Evolutionary conservation across 1,140 invertebrate genomes (phyloP).

Genomic region (Trichomalopsis sarcophagae): DNA sequence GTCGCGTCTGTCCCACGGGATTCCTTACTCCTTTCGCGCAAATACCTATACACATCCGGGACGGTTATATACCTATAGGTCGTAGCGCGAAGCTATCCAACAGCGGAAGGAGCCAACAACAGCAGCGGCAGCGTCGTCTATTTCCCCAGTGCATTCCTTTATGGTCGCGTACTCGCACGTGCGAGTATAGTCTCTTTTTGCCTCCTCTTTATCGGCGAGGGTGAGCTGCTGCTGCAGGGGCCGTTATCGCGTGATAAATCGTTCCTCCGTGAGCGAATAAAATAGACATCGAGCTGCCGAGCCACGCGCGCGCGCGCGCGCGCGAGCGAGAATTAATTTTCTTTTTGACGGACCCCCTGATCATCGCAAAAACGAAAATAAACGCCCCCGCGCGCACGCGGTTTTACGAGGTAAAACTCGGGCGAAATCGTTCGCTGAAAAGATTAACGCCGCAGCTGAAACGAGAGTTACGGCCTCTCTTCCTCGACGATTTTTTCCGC

Average conservation of each 20-base stretch:
- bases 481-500: neutral
- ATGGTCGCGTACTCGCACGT: constrained; percentile 27
- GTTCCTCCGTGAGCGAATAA: constrained; percentile 29
- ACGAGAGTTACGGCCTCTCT: neutral
- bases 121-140: constrained; percentile 51
- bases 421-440: constrained; percentile 26
- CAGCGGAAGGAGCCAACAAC: neutral
- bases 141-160: constrained; percentile 59
- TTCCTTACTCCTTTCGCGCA: neutral
- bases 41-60: neutral
- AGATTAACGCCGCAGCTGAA: constrained; percentile 35
- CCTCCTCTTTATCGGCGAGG: constrained; percentile 22
- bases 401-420: constrained; percentile 17
- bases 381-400: neutral
- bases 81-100: constrained; percentile 18
- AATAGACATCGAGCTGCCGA: neutral
- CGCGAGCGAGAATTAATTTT: constrained; percentile 39
- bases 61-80: neutral
- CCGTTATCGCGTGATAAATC: constrained; percentile 46
- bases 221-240: neutral
- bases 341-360: constrained; percentile 21
- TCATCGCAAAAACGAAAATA: neutral
- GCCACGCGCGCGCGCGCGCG: neutral
- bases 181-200: constrained; percentile 5
- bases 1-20: neutral